Evolutionary conservation across 2,888 invertebrate genomes (phyloP), one percentile per base, ranked within the genome.

Genomic region (Sthenelais limicola): DNA sequence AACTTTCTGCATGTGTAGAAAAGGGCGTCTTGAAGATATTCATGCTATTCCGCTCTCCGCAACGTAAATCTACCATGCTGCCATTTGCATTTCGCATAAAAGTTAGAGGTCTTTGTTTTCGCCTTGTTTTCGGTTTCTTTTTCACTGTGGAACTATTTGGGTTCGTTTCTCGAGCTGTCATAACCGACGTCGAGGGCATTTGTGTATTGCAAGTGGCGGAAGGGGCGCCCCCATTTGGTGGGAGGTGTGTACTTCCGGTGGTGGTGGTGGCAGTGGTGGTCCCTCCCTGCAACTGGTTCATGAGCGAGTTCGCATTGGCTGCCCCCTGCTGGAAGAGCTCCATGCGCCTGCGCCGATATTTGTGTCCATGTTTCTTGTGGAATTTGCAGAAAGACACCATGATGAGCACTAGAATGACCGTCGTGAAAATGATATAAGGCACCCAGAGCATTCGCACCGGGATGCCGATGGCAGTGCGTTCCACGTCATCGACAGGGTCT

Each of bases 311-410:
- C 18, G n/a, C 35, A 5, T 15, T 24, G 7, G 38, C 28, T 18
- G 56, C 70, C 33, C 30, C 28, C n/a, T 24, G 35, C 21, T 4
- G 9, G 30, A 54, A 24, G 38, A 70, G 56, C 26, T 70, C 70
- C 43, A 51, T 35, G 12, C 56, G 33, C 12, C 77, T 74, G 21
- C 74, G 70, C 28, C 58, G 73, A 73, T 79, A 79, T 69, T 79
- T 79, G 76, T 79, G 78, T 21, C 79, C 79, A 66, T 79, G 54
- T 47, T 76, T 76, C 54, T 38, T 58, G 72, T 79, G 79, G 71
- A 70, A 79, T 43, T 71, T 75, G 18, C 78, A 18, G 72, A 79
- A 79, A 12, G 78, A 78, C 28, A 62, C 75, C 28, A 75, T 24
- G 75, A 79, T 75, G 28, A 79, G 71, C 0, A 26, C 43, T 18